A percentile compares a stretch with the other conserved stretches of the same genome.
Evolutionary conservation across 2,113 vertebrate genomes (phyloP).

Genomic region (Columbina picui): DNA sequence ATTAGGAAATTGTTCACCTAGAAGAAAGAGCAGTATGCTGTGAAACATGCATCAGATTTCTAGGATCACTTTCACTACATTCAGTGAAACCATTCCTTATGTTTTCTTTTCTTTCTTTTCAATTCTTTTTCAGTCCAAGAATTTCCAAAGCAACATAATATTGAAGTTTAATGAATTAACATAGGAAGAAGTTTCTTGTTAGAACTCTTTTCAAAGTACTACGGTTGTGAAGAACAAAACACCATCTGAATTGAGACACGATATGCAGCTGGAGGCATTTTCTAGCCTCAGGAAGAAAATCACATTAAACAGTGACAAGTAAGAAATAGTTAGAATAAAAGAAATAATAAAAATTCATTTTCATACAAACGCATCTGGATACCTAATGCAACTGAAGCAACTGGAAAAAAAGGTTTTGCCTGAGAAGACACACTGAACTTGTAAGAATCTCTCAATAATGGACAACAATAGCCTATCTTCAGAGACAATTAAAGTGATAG

Average conservation of each 20-base stretch:
- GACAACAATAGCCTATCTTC: not conserved
- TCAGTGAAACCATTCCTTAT: not conserved
- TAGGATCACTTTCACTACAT: not conserved
- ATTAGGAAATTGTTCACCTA: not conserved
- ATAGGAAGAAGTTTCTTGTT: not conserved
- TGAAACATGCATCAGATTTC: not conserved
- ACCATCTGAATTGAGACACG: not conserved
- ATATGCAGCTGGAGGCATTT: not conserved
- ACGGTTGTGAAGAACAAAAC: not conserved
- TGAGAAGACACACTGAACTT: not conserved
- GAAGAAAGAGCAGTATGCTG: not conserved
- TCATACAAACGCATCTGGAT: not conserved
- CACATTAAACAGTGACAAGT: not conserved
- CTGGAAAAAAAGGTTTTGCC: not conserved
- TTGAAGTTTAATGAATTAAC: not conserved
- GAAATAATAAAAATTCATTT: not conserved
- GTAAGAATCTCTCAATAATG: not conserved
- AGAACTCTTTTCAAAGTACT: not conserved
- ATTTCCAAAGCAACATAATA: not conserved
- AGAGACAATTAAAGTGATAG: not conserved
- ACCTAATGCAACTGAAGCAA: accelerated
- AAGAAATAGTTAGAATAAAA: not conserved
- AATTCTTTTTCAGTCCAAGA: not conserved
- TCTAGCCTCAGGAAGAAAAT: not conserved
- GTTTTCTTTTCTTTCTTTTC: not conserved